Evolutionary conservation across 1,140 invertebrate species (phyloP).

Genomic region (Yoshiicerus persimilis): DNA sequence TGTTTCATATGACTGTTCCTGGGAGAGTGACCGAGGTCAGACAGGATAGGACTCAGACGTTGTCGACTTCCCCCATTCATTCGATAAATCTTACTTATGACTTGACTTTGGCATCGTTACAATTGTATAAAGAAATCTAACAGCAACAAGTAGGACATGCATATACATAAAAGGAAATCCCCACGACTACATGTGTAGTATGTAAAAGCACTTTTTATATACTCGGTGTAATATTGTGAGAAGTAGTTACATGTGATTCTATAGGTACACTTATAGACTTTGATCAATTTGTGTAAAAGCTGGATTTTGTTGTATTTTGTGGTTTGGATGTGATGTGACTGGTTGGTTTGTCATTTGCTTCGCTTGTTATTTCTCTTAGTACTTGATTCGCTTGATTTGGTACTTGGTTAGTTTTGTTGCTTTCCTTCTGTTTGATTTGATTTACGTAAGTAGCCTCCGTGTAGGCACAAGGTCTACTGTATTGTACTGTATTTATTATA

Average conservation of each 20-base stretch:
- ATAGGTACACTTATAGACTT: background rate
- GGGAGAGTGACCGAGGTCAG: conserved; percentile 2
- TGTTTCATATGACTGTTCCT: background rate
- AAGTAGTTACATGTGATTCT: background rate
- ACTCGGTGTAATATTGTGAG: background rate
- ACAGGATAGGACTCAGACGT: background rate
- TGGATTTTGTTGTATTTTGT: background rate
- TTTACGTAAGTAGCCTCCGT: background rate
- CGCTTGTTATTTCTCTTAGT: background rate
- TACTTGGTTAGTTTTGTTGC: background rate
- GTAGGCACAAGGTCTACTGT: no score
- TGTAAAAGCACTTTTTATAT: background rate
- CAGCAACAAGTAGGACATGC: conserved; percentile 7
- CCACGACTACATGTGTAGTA: background rate
- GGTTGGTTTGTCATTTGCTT: background rate
- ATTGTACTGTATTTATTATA: background rate
- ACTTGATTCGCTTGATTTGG: background rate
- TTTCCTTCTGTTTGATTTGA: background rate
- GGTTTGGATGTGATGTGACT: background rate
- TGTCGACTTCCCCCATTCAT: background rate
- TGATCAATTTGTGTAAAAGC: background rate
- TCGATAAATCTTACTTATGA: conserved; percentile 11
- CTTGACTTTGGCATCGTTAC: conserved; percentile 21
- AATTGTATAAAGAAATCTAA: background rate
- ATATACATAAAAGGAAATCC: background rate